Conservation (phyloP, 2,113 vertebrate species). For the Atrichornis clamosus region DNA sequence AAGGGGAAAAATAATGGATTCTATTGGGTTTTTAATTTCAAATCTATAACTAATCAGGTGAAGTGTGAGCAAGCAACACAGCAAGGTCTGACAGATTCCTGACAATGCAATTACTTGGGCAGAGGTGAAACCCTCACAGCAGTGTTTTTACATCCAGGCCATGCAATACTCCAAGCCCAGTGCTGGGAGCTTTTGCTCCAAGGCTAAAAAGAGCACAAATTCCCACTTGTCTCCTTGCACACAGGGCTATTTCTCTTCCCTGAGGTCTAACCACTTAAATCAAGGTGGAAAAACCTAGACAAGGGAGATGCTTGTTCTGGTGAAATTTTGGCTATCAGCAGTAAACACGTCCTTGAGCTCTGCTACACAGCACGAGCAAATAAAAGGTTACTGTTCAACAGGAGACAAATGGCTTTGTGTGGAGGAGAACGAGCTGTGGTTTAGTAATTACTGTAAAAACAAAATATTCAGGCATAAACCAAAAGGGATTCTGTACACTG, state of each 20-base stretch:
- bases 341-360: constrained; percentile 38
- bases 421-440: neutral
- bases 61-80: neutral
- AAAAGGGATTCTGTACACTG: neutral
- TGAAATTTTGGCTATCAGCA: constrained; percentile 21
- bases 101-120: neutral
- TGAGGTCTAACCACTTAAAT: neutral
- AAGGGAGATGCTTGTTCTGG: neutral
- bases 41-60: neutral
- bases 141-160: neutral
- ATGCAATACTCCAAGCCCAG: neutral
- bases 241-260: neutral
- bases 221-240: neutral
- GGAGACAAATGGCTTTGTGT: constrained; percentile 35
- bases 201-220: neutral
- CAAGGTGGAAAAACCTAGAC: neutral
- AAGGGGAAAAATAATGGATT: neutral
- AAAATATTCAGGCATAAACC: neutral
- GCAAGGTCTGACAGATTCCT: neutral
- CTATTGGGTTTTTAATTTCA: neutral
- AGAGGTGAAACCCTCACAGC: neutral
- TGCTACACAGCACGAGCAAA: neutral
- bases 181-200: neutral
- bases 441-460: neutral
- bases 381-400: constrained; percentile 56